These are phyloP conservation scores for Pristiophorus japonicus DNA, from an alignment of 2,113 vertebrate genomes.

Conservation along the genomic window DNA sequence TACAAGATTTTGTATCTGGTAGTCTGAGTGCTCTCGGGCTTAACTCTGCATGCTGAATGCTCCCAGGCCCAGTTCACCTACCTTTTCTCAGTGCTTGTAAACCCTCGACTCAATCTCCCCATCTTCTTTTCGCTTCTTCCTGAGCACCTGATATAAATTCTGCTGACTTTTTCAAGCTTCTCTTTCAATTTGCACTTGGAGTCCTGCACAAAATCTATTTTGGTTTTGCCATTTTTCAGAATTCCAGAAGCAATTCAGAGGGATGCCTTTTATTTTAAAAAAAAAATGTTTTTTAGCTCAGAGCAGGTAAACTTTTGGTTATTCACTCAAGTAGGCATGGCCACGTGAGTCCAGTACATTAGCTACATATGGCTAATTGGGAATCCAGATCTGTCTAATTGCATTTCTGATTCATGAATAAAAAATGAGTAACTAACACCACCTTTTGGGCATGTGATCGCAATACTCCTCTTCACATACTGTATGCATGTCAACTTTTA, in stretches of 20 bases:
- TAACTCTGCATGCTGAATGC: too few relatives aligned
- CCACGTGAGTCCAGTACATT: neutral
- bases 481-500: neutral
- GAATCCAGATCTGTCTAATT: neutral
- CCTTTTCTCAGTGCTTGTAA: neutral
- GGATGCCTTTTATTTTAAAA: too few relatives aligned
- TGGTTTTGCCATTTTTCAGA: neutral
- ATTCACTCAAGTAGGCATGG: neutral
- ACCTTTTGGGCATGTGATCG: neutral
- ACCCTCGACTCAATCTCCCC: neutral
- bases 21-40: neutral
- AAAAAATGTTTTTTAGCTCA: neutral
- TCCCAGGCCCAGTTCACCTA: too few relatives aligned
- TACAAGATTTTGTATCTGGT: neutral
- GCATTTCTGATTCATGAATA: neutral
- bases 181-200: neutral
- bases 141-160: neutral
- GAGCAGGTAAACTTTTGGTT: neutral
- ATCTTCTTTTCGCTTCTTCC: neutral
- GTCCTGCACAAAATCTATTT: neutral
- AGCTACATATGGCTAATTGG: neutral
- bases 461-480: neutral
- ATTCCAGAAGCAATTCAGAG: neutral
- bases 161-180: neutral
- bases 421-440: neutral